These are phyloP conservation scores for Eulimnadia texana DNA, from an alignment of 1,140 invertebrate genomes.

Conservation along the genomic window DNA sequence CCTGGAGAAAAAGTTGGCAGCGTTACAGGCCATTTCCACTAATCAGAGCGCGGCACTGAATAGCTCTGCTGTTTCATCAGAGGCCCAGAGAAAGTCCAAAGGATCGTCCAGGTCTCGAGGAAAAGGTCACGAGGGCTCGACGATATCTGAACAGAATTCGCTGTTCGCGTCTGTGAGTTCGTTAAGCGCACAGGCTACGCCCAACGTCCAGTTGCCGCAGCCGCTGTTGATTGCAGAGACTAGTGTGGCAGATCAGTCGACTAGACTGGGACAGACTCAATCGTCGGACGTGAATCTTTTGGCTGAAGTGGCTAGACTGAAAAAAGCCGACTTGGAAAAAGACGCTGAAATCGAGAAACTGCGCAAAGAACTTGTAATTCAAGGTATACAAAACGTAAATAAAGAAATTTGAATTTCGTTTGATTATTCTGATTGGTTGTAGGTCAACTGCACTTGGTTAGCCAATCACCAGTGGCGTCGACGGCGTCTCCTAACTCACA, in stretches of 20 bases:
- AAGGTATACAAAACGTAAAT: not conserved
- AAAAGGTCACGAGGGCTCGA: not conserved
- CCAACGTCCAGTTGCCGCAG: not conserved
- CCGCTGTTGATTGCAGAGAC: not conserved
- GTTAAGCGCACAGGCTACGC: not conserved
- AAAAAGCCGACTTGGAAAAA: not conserved
- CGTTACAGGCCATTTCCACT: not conserved
- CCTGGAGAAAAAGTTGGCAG: not conserved
- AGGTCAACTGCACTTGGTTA: not conserved
- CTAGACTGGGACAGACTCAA: not conserved
- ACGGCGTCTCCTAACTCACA: not conserved
- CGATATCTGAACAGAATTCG: not conserved
- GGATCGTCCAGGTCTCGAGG: too few species aligned
- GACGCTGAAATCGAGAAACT: constrained; percentile 5
- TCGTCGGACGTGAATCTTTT: not conserved
- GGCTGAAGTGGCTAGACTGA: not conserved
- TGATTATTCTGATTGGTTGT: too few species aligned
- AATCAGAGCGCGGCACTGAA: too few species aligned
- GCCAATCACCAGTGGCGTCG: not conserved
- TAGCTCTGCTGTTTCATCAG: not conserved
- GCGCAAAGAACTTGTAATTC: not conserved
- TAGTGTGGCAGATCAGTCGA: not conserved
- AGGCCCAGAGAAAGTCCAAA: too few species aligned
- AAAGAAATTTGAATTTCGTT: too few species aligned
- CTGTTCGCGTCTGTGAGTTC: not conserved